Percentiles rank a stretch among this genome's conserved stretches.
Evolutionary conservation across 35 echinoderm and acorn worm species (phyloP).

Genomic region (Strongylocentrotus purpuratus): DNA sequence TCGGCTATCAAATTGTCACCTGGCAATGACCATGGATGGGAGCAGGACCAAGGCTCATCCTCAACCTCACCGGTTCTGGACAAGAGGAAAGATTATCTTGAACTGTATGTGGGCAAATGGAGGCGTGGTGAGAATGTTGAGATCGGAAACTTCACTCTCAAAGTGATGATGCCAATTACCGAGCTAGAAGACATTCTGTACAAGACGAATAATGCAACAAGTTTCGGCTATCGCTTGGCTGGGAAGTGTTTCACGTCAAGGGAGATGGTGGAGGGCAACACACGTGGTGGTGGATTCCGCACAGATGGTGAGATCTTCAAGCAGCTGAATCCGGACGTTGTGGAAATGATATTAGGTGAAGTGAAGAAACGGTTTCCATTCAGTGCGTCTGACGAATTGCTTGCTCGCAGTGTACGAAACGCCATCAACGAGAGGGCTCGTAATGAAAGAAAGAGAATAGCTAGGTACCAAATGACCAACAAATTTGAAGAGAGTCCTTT

Average conservation of each 20-base stretch:
- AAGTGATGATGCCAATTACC: not conserved
- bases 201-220: slow-evolving; percentile 62
- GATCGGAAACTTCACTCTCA: not conserved
- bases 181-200: slow-evolving; percentile 72
- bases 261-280: slow-evolving; percentile 73
- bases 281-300: slow-evolving; percentile 55
- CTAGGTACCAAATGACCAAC: not conserved
- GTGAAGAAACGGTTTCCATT: slow-evolving; percentile 66
- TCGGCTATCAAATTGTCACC: not conserved
- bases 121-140: not conserved
- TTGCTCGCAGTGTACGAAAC: slow-evolving; percentile 45
- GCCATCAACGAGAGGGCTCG: slow-evolving; percentile 77
- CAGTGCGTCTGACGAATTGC: slow-evolving; percentile 23
- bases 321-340: slow-evolving; percentile 58
- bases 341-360: slow-evolving; percentile 57
- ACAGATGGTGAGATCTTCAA: slow-evolving; percentile 59
- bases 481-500: not conserved
- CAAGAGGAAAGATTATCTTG: not conserved
- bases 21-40: not conserved
- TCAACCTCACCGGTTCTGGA: not conserved
- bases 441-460: slow-evolving; percentile 64
- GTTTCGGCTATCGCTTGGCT: slow-evolving; percentile 70
- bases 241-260: slow-evolving; percentile 70
- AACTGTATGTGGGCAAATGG: not conserved
- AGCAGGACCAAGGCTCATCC: not conserved